phyloP scores from a whole-genome alignment of 2,113 vertebrate genomes.

The Scolopax mira region DNA sequence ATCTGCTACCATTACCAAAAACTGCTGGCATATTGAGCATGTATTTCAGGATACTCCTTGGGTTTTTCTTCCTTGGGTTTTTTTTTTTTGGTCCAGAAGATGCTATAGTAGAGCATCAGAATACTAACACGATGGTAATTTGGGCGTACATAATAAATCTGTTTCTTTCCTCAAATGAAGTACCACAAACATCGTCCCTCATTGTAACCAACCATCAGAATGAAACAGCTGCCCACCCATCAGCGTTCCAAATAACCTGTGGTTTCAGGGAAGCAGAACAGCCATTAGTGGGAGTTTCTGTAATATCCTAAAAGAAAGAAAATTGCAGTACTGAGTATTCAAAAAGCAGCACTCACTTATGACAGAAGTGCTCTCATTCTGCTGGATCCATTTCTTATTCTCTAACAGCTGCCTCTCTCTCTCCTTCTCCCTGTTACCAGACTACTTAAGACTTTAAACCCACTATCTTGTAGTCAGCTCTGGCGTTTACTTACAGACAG shows the following conservation, averaged over 20 bases:
- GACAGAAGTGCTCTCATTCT: neutral
- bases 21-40: neutral
- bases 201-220: neutral
- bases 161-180: neutral
- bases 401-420: neutral
- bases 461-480: neutral
- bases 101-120: neutral
- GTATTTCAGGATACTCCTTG: neutral
- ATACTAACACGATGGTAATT: neutral
- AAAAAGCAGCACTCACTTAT: neutral
- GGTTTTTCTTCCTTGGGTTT: neutral
- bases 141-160: neutral
- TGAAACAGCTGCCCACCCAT: neutral
- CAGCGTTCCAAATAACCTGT: neutral
- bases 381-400: neutral
- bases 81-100: neutral
- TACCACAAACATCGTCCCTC: neutral
- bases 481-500: neutral
- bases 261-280: neutral
- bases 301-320: neutral
- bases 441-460: neutral
- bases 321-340: neutral
- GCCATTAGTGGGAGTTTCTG: neutral
- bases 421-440: neutral
- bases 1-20: neutral